Evolutionary conservation across 2,113 vertebrate genomes (phyloP), one percentile per base, ranked within the genome.

Genomic region (Sylvilagus bachmani): DNA sequence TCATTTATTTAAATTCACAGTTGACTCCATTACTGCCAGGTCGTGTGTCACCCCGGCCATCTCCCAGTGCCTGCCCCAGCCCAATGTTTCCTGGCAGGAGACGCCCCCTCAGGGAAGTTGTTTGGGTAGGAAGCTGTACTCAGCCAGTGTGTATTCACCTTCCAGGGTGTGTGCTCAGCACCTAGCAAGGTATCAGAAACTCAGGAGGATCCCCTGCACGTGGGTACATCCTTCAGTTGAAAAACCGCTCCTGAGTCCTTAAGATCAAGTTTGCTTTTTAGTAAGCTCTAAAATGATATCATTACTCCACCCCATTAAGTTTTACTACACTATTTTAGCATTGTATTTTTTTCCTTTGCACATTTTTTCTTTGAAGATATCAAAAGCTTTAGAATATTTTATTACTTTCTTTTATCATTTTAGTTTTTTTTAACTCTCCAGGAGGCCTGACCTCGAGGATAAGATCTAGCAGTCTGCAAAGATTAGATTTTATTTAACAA

Each of bases 401-500:
- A 83, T 91, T 78, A 31, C 89, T 86, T 91, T 75, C 17, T 81
- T 70, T 89, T 51, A 70, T 90, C 66, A 86, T 94, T 86, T 96
- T 71, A 91, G 66, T 29, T 62, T 70, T 92, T 91, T 83, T 16
- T 31, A 74, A 58, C 55, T 58, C 82, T 86, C 66, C 9, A 79
- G 79, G 17, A 58, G 44, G 29, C 55, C 86, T 83, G 79, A 95
- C 75, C 94, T 86, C 86, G 53, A n/a, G 62, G 86, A 44, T 86
- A 89, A 95, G 86, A 94, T 75, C 89, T 86, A 61, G 44, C 44
- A 79, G 58, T 36, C 64, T 89, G 82, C 70, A 94, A 83, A 82
- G 38, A 79, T 93, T 82, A 95, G 31, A 86, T 82, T 96, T 95
- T 96, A 92, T 95, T 96, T 96, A 96, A 94, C 79, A 61, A 86